Base-by-base conservation (phyloP, 2,888 invertebrate genomes). In the Leucozona laternaria region DNA sequence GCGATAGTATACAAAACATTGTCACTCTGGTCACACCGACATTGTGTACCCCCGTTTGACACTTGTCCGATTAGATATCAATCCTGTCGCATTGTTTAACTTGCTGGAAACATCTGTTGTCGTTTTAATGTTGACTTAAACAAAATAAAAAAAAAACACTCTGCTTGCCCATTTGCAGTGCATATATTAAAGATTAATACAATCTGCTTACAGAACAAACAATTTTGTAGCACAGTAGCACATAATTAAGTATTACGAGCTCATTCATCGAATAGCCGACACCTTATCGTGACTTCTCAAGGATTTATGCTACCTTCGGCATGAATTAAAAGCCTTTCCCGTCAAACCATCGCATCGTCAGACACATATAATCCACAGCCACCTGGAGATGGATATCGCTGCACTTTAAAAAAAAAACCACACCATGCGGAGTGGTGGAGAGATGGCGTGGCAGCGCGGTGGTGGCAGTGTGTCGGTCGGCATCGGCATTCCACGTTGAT, bases 161-260 rank as follows among this genome's bases (percentile, higher is more conserved):
- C n/a, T 28, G 13, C 13, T 48, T 66, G 20, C 13, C 48, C 20
- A 48, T n/a, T 55, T 20, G 53, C 60, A 78, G 66, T 83, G 79
- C 66, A 79, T 64, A 75, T 45, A 66, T 66, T 66, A 48, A 20
- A 34, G 28, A 45, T 45, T 17, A 43, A 22, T 22, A 50, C 20
- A 50, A 34, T 34, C 20, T n/a, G 48, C 15, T 34, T 25, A 25
- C 10, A 53, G 25, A 34, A 68, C 15, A 25, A 34, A 17, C 57
- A 76, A 60, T 71, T 76, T 64, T 64, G 55, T 50, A 50, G 17
- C 17, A 70, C 81, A 75, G 86, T 79, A 75, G 86, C 86, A 78
- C 58, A 81, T 86, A 86, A 82, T 86, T 86, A 86, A 86, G 82
- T 82, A 78, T 86, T 86, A 86, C 82, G 81, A 86, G 81, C 86